Conservation (phyloP, 2,888 invertebrate species). For the Pterobdella sp. region DNA sequence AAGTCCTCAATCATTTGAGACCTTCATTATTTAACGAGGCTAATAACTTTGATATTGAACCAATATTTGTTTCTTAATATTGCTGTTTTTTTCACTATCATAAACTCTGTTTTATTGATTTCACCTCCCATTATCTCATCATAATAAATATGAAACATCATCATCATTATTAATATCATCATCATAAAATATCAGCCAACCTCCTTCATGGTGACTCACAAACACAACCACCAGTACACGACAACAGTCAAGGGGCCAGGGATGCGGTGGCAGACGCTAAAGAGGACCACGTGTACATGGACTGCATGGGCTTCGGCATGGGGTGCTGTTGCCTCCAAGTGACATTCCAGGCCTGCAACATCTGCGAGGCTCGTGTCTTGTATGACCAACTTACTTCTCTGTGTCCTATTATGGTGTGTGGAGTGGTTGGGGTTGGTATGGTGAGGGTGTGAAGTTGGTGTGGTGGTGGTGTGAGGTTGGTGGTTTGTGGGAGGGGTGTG, state of each 20-base stretch:
- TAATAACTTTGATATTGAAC: too few species aligned
- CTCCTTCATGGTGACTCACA: too few species aligned
- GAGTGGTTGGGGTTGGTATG: background rate
- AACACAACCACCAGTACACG: too few species aligned
- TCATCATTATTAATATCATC: too few species aligned
- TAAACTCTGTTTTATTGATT: too few species aligned
- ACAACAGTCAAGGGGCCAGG: conserved; percentile 59
- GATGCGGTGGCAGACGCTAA: conserved; percentile 62
- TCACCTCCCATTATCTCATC: too few species aligned
- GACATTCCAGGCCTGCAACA: conserved; percentile 63
- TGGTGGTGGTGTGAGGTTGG: background rate
- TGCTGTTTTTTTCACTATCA: too few species aligned
- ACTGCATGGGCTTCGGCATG: conserved; percentile 99
- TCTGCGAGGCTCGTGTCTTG: conserved; percentile 83
- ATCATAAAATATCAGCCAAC: too few species aligned
- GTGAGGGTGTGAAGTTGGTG: background rate
- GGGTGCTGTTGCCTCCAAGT: conserved; percentile 90
- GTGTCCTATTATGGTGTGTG: conserved; percentile 35
- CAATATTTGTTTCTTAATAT: too few species aligned
- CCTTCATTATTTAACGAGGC: too few species aligned
- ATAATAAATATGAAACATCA: too few species aligned
- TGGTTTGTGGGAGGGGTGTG: background rate
- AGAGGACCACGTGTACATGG: conserved; percentile 91
- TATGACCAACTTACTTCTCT: conserved; percentile 55
- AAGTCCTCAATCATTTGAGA: too few species aligned